Base-by-base conservation (phyloP, 2,113 vertebrate species). In the Ptyas mucosa region DNA sequence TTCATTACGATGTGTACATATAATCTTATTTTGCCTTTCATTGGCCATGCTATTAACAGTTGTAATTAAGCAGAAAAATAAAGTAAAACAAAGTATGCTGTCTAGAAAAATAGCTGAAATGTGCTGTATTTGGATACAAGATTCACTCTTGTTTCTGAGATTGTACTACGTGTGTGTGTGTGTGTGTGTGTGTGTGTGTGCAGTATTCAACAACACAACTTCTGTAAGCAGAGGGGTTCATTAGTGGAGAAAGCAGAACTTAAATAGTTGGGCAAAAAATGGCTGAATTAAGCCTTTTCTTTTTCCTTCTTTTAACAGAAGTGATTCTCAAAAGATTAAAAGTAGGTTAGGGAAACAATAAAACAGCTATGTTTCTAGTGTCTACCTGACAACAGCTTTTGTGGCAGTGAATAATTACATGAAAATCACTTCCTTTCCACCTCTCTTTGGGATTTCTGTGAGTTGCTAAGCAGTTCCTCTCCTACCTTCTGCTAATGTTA, bases 301-400 rank as follows among this genome's bases (percentile, higher is more conserved):
- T 95, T 91, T 91, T 8, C 90, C 24, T 92, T 94, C 96, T 93
- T 96, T 96, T 97, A 95, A 94, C 54, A 91, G 95, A 46, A 94
- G 95, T 93, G 96, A 95, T 96, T 97, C 96, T 97, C 96, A 96
- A 97, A 97, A 96, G 97, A 97, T 97, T 92, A 96, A 97, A 98
- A 98, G 97, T 98, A 97, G 98, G 98, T 98, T 98, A 98, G 94
- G 94, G n/a, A 96, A 98, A 98, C 94, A 98, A 98, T 98, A 81
- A 95, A 97, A 93, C 97, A 98, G 97, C 97, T 97, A 97, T 97
- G 97, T 97, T 98, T 98, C 97, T 95, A 97, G 97, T 97, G 97
- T 97, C 97, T 97, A 98, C 97, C 98, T 98, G 98, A 98, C 98
- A 98, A 95, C 94, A 91, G 97, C 97, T 96, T 98, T 98, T 98